phyloP scores from a whole-genome alignment of 2,113 vertebrate genomes.

The Coryphaenoides rupestris region DNA sequence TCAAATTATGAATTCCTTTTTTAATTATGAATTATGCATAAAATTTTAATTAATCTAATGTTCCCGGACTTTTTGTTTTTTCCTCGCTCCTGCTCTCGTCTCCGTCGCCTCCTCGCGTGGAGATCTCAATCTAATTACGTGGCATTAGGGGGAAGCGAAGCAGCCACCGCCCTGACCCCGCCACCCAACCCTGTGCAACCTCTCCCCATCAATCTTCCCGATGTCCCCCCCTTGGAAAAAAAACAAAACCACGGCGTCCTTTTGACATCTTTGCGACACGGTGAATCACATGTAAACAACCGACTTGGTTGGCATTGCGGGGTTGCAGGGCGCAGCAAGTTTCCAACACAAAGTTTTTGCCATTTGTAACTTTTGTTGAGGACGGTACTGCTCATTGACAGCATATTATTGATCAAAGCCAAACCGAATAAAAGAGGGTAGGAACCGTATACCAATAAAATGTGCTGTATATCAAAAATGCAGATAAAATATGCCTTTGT shows the following conservation, averaged over 20 bases:
- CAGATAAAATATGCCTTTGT: too few species aligned
- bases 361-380: too few species aligned
- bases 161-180: constrained; percentile 61
- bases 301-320: too few species aligned
- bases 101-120: constrained; percentile 46
- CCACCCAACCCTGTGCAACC: constrained; percentile 57
- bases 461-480: too few species aligned
- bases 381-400: too few species aligned
- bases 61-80: constrained; percentile 67
- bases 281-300: constrained; percentile 62
- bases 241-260: constrained; percentile 17
- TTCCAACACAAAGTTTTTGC: too few species aligned
- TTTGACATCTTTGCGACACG: constrained; percentile 56
- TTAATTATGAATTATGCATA: constrained; percentile 84
- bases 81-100: too few species aligned
- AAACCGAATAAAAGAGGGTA: too few species aligned
- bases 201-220: constrained; percentile 72
- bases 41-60: constrained; percentile 83
- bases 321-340: too few species aligned
- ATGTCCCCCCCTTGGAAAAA: constrained; percentile 37
- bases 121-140: constrained; percentile 79
- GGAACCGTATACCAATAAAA: too few species aligned
- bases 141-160: constrained; percentile 70
- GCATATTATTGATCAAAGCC: too few species aligned
- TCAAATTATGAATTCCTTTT: constrained; percentile 79